Conservation (phyloP, 1,140 invertebrate genomes). For the Cydia strobilella region DNA sequence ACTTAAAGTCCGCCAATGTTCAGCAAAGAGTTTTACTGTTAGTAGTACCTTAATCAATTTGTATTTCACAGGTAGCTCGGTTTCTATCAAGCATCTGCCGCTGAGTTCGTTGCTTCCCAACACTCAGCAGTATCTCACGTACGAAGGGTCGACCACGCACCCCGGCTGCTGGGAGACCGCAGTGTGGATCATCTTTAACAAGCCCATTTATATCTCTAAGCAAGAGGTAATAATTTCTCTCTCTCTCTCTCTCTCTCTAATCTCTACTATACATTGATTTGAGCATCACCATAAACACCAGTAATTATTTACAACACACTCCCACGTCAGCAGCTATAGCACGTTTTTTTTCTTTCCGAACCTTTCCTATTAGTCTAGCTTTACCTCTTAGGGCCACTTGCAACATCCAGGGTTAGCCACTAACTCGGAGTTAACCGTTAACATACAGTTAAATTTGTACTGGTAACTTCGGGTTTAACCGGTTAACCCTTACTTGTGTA, state of each 20-base stretch:
- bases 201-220: constrained; percentile 96
- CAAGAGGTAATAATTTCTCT: constrained; percentile 85
- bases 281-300: background rate
- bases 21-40: too few species aligned
- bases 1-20: too few species aligned
- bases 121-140: constrained; percentile 97
- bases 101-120: constrained; percentile 91
- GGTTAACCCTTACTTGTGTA: too few species aligned
- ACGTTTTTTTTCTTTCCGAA: too few species aligned
- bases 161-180: constrained; percentile 96
- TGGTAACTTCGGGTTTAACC: too few species aligned
- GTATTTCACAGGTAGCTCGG: constrained; percentile 84
- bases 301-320: too few species aligned
- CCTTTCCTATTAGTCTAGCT: too few species aligned
- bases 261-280: background rate
- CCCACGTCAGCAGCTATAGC: too few species aligned
- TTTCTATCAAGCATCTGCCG: constrained; percentile 90
- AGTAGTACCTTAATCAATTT: background rate
- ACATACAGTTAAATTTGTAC: too few species aligned
- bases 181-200: constrained; percentile 97
- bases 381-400: too few species aligned
- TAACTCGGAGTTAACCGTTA: too few species aligned
- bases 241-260: constrained; percentile 27
- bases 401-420: too few species aligned
- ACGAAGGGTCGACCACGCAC: constrained; percentile 98